Evolutionary conservation across 1,140 invertebrate genomes (phyloP).

Genomic region (Marisa cornuarietis): DNA sequence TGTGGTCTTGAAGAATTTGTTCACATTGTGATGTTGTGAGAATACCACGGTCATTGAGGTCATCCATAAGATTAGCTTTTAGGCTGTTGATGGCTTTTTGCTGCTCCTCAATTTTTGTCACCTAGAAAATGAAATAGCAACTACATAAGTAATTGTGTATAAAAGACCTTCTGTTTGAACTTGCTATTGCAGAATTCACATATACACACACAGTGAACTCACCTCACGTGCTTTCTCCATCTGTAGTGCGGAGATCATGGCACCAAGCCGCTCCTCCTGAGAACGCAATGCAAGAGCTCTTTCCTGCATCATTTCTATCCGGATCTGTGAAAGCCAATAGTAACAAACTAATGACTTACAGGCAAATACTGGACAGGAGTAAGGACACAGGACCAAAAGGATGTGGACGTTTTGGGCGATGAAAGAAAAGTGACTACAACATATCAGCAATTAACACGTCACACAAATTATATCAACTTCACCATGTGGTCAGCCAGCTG

Average conservation of each 20-base stretch:
- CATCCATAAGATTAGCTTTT: constrained; percentile 61
- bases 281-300: constrained; percentile 57
- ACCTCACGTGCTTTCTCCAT: constrained; percentile 64
- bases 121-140: constrained; percentile 37
- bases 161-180: not conserved
- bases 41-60: constrained; percentile 58
- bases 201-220: not conserved
- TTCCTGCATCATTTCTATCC: constrained; percentile 60
- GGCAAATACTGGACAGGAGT: not conserved
- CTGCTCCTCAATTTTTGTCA: constrained; percentile 62
- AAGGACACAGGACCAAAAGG: not conserved
- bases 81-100: constrained; percentile 63
- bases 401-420: not conserved
- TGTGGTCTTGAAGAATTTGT: constrained; percentile 54
- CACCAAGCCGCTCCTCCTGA: constrained; percentile 61
- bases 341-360: not conserved
- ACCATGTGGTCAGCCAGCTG: too few species aligned
- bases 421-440: not conserved
- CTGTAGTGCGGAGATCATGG: constrained; percentile 58
- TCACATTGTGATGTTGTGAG: constrained; percentile 57
- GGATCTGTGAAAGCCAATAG: constrained; percentile 43
- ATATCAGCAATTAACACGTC: not conserved
- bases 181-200: not conserved
- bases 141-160: not conserved
- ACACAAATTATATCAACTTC: too few species aligned